Conservation (phyloP, 2,888 invertebrate genomes). For the Pemphredon lugubris region DNA sequence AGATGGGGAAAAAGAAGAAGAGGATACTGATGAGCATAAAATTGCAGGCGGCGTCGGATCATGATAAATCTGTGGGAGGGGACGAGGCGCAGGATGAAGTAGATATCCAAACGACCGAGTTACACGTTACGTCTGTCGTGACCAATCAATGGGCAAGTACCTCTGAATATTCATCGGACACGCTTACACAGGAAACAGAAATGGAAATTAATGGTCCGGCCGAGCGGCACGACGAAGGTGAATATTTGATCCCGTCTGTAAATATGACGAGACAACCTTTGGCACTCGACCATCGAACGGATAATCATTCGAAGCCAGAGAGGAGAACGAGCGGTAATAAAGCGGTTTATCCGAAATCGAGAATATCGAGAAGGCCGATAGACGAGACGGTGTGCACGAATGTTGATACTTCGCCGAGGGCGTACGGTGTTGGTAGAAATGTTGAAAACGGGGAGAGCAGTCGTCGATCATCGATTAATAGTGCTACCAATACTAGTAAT, state of each 20-base stretch:
- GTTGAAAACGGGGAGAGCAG: too few relatives aligned
- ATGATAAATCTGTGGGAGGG: not conserved
- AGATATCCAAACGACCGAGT: slow-evolving; percentile 9
- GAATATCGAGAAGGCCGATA: not conserved
- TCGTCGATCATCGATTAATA: too few relatives aligned
- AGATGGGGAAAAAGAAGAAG: slow-evolving; percentile 32
- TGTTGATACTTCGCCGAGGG: not conserved
- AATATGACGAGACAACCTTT: not conserved
- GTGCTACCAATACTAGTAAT: too few relatives aligned
- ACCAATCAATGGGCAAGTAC: slow-evolving; percentile 11
- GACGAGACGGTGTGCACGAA: not conserved
- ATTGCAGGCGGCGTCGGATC: slow-evolving; percentile 27
- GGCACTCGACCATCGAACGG: not conserved
- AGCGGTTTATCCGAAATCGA: not conserved
- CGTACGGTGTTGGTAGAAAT: too few relatives aligned
- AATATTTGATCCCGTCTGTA: slow-evolving; percentile 7
- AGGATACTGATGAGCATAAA: slow-evolving; percentile 53
- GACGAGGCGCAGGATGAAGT: not conserved
- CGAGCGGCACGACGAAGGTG: slow-evolving; percentile 20
- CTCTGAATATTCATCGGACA: slow-evolving; percentile 31
- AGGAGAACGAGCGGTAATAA: not conserved
- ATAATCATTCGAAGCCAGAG: not conserved
- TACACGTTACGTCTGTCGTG: slow-evolving; percentile 18
- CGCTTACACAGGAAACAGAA: slow-evolving; percentile 14
- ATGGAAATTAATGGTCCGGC: slow-evolving; percentile 19